Base-by-base conservation (phyloP, 2,113 vertebrate genomes). In the Corvus moneduloides region DNA sequence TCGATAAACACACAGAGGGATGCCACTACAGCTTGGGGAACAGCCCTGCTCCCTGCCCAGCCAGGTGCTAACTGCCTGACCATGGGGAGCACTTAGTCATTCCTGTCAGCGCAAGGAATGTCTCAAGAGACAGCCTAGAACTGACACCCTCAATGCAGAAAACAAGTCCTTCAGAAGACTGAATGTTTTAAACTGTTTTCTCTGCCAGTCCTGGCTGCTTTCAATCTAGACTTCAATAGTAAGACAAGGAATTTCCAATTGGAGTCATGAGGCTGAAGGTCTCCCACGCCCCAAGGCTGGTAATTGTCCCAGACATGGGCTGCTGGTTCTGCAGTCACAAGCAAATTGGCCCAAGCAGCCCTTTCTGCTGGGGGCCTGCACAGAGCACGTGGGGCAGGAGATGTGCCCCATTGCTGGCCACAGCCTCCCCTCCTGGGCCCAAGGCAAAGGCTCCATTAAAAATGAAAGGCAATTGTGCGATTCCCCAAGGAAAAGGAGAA, bases 401-500 rank as follows among this genome's bases (percentile, higher is more conserved):
- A 71, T 21, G 19, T 39, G 68, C 43, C 80, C 73, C 69, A 46
- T 28, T 12, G 28, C 56, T n/a, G 64, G 35, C 48, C 4, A 2
- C 48, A 90, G 71, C n/a, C 61, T 73, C 67, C 41, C 73, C 79
- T 87, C 88, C 71, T 76, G 64, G 33, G 75, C 30, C n/a, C 11
- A 2, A 44, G 21, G 83, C 49, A 90, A 90, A 92, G 61, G 68
- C 49, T 84, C 77, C 66, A 46, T 87, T 94, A 81, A 87, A 93
- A 91, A 82, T 3, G 43, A 94, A 92, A 84, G 22, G 52, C 86
- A 78, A 86, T 22, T 81, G 39, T 62, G 28, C 1, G 0, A 43
- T 75, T 94, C 96, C 90, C 89, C 19, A 83, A 82, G 89, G 93
- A 91, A 91, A 75, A 87, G 39, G 48, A 79, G 84, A 91, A 96